Evolutionary conservation across 2,888 invertebrate species (phyloP).

Genomic region (Drosophila bunnanda): DNA sequence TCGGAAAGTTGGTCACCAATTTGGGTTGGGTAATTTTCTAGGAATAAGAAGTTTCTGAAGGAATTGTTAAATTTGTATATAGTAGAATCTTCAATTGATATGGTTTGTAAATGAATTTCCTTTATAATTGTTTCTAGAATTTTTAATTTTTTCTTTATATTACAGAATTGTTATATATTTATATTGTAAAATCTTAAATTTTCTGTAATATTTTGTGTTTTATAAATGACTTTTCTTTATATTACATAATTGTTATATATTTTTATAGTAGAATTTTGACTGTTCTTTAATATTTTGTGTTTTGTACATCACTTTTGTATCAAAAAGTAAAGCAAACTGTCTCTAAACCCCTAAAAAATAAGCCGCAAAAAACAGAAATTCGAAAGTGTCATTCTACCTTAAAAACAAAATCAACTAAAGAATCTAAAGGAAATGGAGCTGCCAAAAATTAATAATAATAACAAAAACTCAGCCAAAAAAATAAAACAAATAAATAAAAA

Average conservation of each 20-base stretch:
- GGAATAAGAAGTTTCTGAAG: background rate
- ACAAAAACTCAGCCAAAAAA: constrained; percentile 21
- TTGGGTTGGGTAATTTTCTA: background rate
- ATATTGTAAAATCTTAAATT: background rate
- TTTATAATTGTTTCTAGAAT: no score
- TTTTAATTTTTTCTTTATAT: no score
- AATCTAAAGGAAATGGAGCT: constrained; percentile 24
- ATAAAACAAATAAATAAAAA: background rate
- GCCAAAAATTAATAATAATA: constrained; percentile 29
- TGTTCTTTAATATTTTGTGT: background rate
- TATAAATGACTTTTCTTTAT: background rate
- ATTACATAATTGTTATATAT: background rate
- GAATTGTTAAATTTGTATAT: background rate
- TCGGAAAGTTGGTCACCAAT: constrained; percentile 1
- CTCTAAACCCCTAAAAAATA: background rate
- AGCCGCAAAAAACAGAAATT: background rate
- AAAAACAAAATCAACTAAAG: constrained; percentile 34
- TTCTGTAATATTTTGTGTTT: background rate
- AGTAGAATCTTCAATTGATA: background rate
- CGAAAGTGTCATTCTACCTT: constrained; percentile 58
- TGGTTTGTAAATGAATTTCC: background rate
- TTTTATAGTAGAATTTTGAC: no score
- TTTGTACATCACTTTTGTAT: background rate
- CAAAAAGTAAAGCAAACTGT: background rate
- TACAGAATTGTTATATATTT: background rate